Base-by-base conservation (phyloP, 1,140 invertebrate species). In the Drosophila nannoptera region DNA sequence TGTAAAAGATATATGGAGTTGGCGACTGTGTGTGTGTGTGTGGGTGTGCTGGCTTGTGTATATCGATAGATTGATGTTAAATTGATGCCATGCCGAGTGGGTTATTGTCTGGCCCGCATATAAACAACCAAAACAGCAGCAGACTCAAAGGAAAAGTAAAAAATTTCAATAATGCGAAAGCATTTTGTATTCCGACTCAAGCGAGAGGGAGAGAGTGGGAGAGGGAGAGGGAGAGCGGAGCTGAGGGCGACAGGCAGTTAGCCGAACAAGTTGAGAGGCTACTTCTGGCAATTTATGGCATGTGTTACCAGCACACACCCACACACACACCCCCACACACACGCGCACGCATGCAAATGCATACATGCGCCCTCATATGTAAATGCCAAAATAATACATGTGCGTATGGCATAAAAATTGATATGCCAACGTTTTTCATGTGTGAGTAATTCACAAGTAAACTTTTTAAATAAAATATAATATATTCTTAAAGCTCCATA, bases 271-370 rank as follows among this genome's bases (percentile, higher is more conserved):
- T 74, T 74, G 55, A 62, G 60, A 55, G 76, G 67, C 80, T 76
- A 82, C 78, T 84, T 80, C 81, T 53, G 77, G 76, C 80, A 84
- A 84, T 86, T 84, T 84, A 84, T 84, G 80, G 80, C 80, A 84
- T 84, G 86, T 84, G 80, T 86, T 86, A 86, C 80, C 76, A 75
- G 75, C 72, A 75, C 59, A 78, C 61, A 62, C 43, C 32, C 38
- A 58, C 55, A 49, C 50, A 56, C 45, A 29, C 54, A 49, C 36
- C 22, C 22, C 22, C 22, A 75, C 61, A 62, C 43, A 36, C 38
- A 58, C 55, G 46, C 46, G 52, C 45, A 35, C 54, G 49, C 36
- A 52, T 50, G 16, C 9, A 32, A 42, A 46, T 5, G 14, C 38
- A 22, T 46, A 49, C 48, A 40, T 4, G 14, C 60, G 49, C 46